These are phyloP conservation scores for Tetheella fluctuosa DNA, from an alignment of 2,888 invertebrate species.

Conservation along the genomic window DNA sequence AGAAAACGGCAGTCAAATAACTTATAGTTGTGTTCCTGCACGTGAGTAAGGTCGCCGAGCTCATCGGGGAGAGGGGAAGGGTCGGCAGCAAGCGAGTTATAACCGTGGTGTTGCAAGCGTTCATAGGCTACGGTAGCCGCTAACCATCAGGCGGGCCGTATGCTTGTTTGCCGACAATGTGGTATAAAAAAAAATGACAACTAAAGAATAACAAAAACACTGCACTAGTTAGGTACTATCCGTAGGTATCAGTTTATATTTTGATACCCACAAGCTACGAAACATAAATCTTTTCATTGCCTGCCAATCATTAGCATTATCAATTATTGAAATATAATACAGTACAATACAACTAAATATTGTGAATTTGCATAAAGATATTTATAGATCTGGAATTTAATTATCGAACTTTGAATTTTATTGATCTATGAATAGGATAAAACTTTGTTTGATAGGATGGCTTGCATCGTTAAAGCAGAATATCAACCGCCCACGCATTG, in stretches of 20 bases:
- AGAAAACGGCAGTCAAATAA: no score
- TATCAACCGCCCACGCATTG: constrained; percentile 65
- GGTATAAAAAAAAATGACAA: no score
- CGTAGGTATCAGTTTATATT: not conserved
- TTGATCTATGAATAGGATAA: constrained; percentile 42
- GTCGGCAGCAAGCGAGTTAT: no score
- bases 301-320: constrained; percentile 66
- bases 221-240: not conserved
- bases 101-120: no score
- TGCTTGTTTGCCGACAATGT: no score
- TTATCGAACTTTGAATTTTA: constrained; percentile 30
- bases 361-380: constrained; percentile 61
- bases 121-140: no score
- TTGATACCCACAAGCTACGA: not conserved
- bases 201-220: not conserved
- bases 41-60: no score
- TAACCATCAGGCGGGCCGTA: no score
- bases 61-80: no score
- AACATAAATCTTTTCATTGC: constrained; percentile 39
- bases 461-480: constrained; percentile 57
- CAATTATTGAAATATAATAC: constrained; percentile 72
- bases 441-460: constrained; percentile 24
- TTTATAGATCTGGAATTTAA: constrained; percentile 35
- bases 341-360: constrained; percentile 57
- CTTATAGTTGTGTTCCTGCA: no score